Percentiles rank a stretch among this genome's conserved stretches.
These are phyloP conservation scores for Dromiciops gliroides DNA, from an alignment of 2,113 vertebrate species.

Conservation along the genomic window DNA sequence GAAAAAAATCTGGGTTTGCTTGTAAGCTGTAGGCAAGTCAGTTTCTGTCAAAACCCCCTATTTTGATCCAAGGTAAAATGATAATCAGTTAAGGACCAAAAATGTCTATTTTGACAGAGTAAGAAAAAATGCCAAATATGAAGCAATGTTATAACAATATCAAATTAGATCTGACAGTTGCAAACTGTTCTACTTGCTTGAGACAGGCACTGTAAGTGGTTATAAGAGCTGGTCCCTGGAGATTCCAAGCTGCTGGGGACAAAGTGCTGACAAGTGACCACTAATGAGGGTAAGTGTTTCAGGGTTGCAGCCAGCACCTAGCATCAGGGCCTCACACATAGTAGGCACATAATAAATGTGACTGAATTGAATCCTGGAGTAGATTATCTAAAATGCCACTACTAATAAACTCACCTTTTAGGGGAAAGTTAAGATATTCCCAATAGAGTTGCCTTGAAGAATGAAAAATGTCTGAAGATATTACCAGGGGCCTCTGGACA, in stretches of 20 bases:
- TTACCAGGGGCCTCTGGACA: neutral
- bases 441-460: constrained; percentile 66
- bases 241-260: constrained; percentile 72
- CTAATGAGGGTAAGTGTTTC: constrained; percentile 81
- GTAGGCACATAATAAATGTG: neutral
- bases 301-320: constrained; percentile 16
- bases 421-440: constrained; percentile 64
- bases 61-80: neutral
- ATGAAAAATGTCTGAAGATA: constrained; percentile 20
- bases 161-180: constrained; percentile 76
- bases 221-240: constrained; percentile 74
- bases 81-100: constrained; percentile 34
- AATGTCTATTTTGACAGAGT: constrained; percentile 51
- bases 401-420: constrained; percentile 78
- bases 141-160: constrained; percentile 69
- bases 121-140: constrained; percentile 55
- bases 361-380: constrained; percentile 54
- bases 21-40: neutral
- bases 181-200: constrained; percentile 74
- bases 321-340: neutral
- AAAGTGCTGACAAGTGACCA: constrained; percentile 73
- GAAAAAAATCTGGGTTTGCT: neutral
- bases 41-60: constrained; percentile 36
- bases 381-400: constrained; percentile 76
- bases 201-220: constrained; percentile 62